A percentile compares a stretch with the other conserved stretches of the same genome.
These are phyloP conservation scores for Centroberyx gerrardi DNA, from an alignment of 2,797 vertebrate genomes.

Conservation along the genomic window DNA sequence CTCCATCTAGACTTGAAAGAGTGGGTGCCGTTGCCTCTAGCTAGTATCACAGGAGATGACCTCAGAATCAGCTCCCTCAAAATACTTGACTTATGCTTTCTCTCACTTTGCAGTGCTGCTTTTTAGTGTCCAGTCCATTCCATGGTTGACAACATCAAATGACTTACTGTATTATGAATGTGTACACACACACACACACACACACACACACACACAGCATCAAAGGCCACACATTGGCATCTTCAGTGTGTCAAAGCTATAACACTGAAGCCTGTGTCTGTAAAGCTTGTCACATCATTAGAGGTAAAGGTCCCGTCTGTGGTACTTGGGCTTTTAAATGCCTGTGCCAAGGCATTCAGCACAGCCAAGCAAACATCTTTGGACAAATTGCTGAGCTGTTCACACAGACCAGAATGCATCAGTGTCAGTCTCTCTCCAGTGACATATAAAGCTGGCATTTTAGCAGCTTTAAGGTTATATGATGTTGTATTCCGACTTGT, in stretches of 20 bases:
- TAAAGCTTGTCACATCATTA: conserved; percentile 52
- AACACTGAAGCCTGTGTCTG: conserved; percentile 29
- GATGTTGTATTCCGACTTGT: conserved; percentile 70
- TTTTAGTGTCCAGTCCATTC: conserved; percentile 16
- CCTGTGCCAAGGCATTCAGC: conserved; percentile 67
- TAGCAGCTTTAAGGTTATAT: conserved; percentile 65
- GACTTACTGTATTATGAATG: not conserved
- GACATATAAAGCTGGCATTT: conserved; percentile 74
- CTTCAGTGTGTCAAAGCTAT: conserved; percentile 54
- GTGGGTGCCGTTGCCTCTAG: conserved; percentile 65
- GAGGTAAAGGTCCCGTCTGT: conserved; percentile 69
- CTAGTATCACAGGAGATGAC: conserved; percentile 76
- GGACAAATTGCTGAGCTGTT: conserved; percentile 31
- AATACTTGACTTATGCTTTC: conserved; percentile 61
- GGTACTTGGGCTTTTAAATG: conserved; percentile 57
- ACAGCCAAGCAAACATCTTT: conserved; percentile 47
- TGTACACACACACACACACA: not conserved
- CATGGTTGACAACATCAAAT: conserved; percentile 54
- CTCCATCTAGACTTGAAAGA: conserved; percentile 70
- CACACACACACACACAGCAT: not conserved
- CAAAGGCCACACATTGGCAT: conserved; percentile 57
- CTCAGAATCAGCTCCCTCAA: conserved; percentile 64
- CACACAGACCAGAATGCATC: conserved; percentile 54
- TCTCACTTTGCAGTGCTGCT: not conserved
- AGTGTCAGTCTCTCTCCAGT: conserved; percentile 51